A percentile compares a stretch with the other conserved stretches of the same genome.
These are phyloP conservation scores for Vombatus ursinus DNA, from an alignment of 2,113 vertebrate genomes.

Conservation along the genomic window DNA sequence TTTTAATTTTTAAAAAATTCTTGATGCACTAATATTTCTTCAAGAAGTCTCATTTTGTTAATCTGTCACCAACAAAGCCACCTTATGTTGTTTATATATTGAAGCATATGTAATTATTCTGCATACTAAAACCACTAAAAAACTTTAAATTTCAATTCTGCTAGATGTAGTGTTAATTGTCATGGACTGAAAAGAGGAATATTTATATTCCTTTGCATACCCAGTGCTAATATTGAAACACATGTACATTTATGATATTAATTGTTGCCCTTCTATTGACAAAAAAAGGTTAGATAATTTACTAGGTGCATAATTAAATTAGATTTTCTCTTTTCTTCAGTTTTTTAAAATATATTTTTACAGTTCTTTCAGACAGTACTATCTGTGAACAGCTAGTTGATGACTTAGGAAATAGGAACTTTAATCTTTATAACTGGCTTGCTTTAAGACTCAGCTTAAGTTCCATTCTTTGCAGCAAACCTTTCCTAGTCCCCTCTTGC, in stretches of 20 bases:
- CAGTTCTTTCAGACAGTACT: neutral
- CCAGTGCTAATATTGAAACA: neutral
- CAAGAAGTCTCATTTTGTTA: neutral
- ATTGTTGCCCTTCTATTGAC: neutral
- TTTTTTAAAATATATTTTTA: constrained; percentile 26
- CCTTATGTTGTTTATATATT: neutral
- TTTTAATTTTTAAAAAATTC: neutral
- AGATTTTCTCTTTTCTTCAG: neutral
- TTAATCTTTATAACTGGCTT: neutral
- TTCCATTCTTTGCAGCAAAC: neutral
- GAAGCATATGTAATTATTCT: neutral
- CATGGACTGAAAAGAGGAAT: neutral
- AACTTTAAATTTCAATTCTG: neutral
- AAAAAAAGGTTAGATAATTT: constrained; percentile 22
- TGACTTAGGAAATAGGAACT: neutral
- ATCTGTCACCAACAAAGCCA: neutral
- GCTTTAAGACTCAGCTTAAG: neutral
- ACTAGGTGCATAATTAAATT: neutral
- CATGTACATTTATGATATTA: neutral
- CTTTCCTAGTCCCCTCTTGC: neutral
- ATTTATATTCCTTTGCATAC: neutral
- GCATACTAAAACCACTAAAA: neutral
- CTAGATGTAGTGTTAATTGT: neutral
- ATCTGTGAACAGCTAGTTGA: neutral
- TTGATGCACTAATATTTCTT: neutral